Percentiles rank a stretch among this genome's conserved stretches.
phyloP scores from a whole-genome alignment of 1,140 invertebrate genomes.

The Drosophila ananassae region DNA sequence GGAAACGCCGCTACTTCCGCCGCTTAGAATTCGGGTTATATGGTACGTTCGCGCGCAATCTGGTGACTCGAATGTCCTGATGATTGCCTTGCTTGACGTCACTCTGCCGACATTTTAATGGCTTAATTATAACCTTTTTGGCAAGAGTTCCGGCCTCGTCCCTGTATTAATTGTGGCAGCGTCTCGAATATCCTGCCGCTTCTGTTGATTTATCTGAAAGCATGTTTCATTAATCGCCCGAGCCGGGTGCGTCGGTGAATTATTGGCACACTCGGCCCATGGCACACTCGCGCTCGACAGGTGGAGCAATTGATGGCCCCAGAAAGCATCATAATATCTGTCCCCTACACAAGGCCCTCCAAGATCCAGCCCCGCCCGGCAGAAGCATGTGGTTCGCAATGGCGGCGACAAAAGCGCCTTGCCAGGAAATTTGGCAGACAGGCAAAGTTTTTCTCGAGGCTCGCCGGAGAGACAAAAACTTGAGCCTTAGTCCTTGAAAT shows the following conservation, averaged over 20 bases:
- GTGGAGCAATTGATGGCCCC: conserved; percentile 53
- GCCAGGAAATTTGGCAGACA: conserved; percentile 56
- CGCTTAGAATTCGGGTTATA: background rate
- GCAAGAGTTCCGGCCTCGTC: conserved; percentile 19
- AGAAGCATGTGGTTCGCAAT: conserved; percentile 16
- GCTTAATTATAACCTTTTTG: conserved; percentile 66
- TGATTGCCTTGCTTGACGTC: conserved; percentile 45
- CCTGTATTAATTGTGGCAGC: conserved; percentile 52
- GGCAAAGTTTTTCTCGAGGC: conserved; percentile 51
- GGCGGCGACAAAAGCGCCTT: conserved; percentile 44
- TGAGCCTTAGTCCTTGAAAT: conserved; percentile 61
- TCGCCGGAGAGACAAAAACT: conserved; percentile 43
- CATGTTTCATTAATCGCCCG: conserved; percentile 66
- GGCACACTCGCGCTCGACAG: conserved; percentile 32
- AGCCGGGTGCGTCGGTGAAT: conserved; percentile 52
- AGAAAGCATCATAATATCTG: conserved; percentile 48
- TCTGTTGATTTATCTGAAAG: conserved; percentile 43
- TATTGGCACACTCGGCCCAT: conserved; percentile 48
- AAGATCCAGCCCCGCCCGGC: background rate
- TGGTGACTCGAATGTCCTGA: conserved; percentile 28
- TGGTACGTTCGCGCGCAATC: conserved; percentile 22
- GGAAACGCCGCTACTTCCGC: conserved; percentile 27
- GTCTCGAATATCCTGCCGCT: conserved; percentile 9
- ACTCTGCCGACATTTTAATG: conserved; percentile 58
- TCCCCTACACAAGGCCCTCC: background rate